A percentile compares a stretch with the other conserved stretches of the same genome.
phyloP scores from a whole-genome alignment of 2,888 invertebrate genomes.

The Drosophila nigricruria region DNA sequence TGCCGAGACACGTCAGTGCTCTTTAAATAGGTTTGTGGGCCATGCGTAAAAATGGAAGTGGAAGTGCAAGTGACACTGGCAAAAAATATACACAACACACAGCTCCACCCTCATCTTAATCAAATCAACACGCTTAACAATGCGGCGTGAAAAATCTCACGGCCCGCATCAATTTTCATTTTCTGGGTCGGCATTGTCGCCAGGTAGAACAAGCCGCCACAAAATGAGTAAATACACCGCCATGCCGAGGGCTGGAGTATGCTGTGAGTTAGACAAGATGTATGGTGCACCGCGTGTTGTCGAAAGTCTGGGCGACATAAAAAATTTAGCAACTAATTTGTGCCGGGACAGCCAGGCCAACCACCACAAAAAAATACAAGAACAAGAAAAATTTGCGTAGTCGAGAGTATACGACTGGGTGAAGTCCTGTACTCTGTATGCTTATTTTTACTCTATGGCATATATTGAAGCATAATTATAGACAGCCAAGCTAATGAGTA shows the following conservation, averaged over 20 bases:
- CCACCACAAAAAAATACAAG: constrained; percentile 1
- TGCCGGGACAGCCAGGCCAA: constrained; percentile 35
- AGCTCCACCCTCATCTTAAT: constrained; percentile 49
- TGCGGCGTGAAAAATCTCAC: constrained; percentile 72
- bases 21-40: constrained; percentile 71
- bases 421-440: neutral
- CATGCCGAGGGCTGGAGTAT: neutral
- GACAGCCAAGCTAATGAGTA: neutral
- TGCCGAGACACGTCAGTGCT: constrained; percentile 49
- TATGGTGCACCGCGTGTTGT: constrained; percentile 13
- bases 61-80: constrained; percentile 23
- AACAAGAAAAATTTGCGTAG: neutral
- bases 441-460: neutral
- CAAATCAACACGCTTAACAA: constrained; percentile 71
- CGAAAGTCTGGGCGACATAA: constrained; percentile 45
- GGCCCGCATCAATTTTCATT: constrained; percentile 70
- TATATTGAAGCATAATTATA: neutral
- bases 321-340: constrained; percentile 76
- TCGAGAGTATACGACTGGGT: neutral
- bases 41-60: constrained; percentile 16
- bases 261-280: constrained; percentile 41
- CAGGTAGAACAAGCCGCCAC: constrained; percentile 37
- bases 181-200: constrained; percentile 40
- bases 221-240: neutral
- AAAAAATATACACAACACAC: neutral